Conservation (phyloP, 2,888 invertebrate genomes). For the Hirtodrosophila trivittata region DNA sequence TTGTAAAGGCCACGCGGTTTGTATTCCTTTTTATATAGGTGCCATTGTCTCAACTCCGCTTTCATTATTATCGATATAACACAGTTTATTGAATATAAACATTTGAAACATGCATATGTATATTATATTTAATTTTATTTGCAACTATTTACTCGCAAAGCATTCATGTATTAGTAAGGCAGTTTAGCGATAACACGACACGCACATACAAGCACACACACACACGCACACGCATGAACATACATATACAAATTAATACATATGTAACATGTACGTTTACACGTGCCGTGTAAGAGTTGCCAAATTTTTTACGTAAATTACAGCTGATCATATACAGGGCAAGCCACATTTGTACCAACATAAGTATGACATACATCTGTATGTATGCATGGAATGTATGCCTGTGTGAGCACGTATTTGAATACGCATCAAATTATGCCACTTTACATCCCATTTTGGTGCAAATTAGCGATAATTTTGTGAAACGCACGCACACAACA, state of each 20-base stretch:
- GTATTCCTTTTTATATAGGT: slow-evolving; percentile 8
- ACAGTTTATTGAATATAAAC: slow-evolving; percentile 46
- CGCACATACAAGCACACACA: slow-evolving; percentile 18
- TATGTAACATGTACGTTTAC: slow-evolving; percentile 35
- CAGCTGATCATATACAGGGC: slow-evolving; percentile 55
- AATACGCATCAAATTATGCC: slow-evolving; percentile 56
- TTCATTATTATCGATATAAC: slow-evolving; percentile 27
- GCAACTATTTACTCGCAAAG: slow-evolving; percentile 13
- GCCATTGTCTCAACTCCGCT: slow-evolving; percentile 15
- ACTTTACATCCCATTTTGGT: slow-evolving; percentile 61
- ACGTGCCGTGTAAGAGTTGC: slow-evolving; percentile 61
- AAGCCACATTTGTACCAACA: slow-evolving; percentile 4
- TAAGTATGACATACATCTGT: background rate
- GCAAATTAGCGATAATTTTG: slow-evolving; percentile 71
- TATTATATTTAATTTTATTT: slow-evolving; percentile 1
- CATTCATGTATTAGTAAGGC: slow-evolving; percentile 14
- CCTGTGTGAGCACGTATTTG: slow-evolving; percentile 20
- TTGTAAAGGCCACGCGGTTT: slow-evolving; percentile 30
- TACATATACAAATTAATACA: slow-evolving; percentile 17
- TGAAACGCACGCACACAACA: slow-evolving; percentile 65
- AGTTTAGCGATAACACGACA: slow-evolving; percentile 51
- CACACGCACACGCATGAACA: slow-evolving; percentile 15
- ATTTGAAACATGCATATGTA: slow-evolving; percentile 19
- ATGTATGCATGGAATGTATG: background rate
- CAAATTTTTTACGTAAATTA: slow-evolving; percentile 69